Base-by-base conservation (phyloP, 2,113 vertebrate genomes). In the Eulemur macaco region DNA sequence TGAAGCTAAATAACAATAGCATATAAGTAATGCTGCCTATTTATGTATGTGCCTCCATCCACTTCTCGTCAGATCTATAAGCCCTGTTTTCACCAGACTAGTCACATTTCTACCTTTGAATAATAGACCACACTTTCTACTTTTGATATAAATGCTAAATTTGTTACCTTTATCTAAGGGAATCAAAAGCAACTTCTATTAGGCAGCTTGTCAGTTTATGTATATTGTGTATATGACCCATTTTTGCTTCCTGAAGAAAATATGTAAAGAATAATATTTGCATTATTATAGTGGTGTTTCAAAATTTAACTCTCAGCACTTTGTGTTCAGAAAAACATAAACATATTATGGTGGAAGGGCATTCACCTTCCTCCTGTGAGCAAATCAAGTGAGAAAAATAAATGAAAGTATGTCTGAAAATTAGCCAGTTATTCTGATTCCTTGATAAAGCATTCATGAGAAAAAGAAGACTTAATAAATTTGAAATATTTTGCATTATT, bases 401-500 rank as follows among this genome's bases (percentile, higher is more conserved):
- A 42, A 11, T 56, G 11, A n/a, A 69, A 56, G 4, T 10, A 31
- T 90, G 52, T 69, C 21, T 84, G 47, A 89, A 97, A 96, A 87
- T 95, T 85, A 97, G 52, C 63, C 91, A 96, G 10, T 84, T 11
- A 18, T 96, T 8, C 11, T 23, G 3, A 29, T 37, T 23, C 47
- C 76, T 29, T 94, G 39, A 86, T 81, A 86, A 94, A 50, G n/a
- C 58, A n/a, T 94, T 95, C 84, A 10, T 92, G 64, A 93, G 63
- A 47, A 76, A 84, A 54, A 82, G 17, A 50, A 23, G 68, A 34
- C 12, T n/a, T 29, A 81, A 91, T 56, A n/a, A 63, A 92, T 76
- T 93, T 93, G 66, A 96, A 97, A 92, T 52, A 39, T 52, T 92
- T 92, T 86, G 66, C 74, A 47, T 91, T 68, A 52, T 88, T 95